A percentile compares a stretch with the other conserved stretches of the same genome.
Conservation (phyloP, 2,888 invertebrate genomes). For the Ophion costatus region DNA sequence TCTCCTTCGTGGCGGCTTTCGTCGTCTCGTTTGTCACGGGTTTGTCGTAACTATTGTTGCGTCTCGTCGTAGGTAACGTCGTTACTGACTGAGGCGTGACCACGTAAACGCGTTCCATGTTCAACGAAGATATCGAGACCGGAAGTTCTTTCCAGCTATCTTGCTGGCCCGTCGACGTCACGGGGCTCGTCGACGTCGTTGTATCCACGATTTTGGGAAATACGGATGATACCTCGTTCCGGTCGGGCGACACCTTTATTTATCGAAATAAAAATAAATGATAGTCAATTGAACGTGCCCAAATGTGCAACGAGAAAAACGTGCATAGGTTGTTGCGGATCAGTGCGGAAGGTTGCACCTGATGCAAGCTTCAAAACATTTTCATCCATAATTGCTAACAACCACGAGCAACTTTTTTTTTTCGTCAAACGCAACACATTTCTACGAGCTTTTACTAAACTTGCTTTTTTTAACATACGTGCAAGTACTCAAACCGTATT, state of each 20-base stretch:
- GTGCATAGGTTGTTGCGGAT: too few relatives aligned
- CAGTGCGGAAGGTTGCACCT: too few relatives aligned
- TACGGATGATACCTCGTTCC: slow-evolving; percentile 65
- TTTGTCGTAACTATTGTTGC: slow-evolving; percentile 66
- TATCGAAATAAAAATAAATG: not conserved
- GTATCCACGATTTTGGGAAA: slow-evolving; percentile 71
- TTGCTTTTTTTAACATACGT: too few relatives aligned
- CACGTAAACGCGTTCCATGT: slow-evolving; percentile 92
- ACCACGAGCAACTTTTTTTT: too few relatives aligned
- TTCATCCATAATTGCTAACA: too few relatives aligned
- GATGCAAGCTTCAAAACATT: too few relatives aligned
- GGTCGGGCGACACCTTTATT: slow-evolving; percentile 44
- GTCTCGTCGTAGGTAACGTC: slow-evolving; percentile 44
- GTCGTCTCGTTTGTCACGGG: slow-evolving; percentile 73
- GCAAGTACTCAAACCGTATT: too few relatives aligned
- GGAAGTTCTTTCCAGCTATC: slow-evolving; percentile 88
- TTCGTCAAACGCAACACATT: too few relatives aligned
- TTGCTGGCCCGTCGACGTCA: slow-evolving; percentile 80
- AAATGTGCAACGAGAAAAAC: not conserved
- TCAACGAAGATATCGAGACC: slow-evolving; percentile 90
- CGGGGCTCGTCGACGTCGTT: slow-evolving; percentile 47
- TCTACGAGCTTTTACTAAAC: too few relatives aligned
- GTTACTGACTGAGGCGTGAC: slow-evolving; percentile 89
- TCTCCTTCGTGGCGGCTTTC: slow-evolving; percentile 81
- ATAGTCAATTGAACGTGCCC: not conserved